These are phyloP conservation scores for Trichechus manatus DNA, from an alignment of 2,113 vertebrate species.

Conservation along the genomic window DNA sequence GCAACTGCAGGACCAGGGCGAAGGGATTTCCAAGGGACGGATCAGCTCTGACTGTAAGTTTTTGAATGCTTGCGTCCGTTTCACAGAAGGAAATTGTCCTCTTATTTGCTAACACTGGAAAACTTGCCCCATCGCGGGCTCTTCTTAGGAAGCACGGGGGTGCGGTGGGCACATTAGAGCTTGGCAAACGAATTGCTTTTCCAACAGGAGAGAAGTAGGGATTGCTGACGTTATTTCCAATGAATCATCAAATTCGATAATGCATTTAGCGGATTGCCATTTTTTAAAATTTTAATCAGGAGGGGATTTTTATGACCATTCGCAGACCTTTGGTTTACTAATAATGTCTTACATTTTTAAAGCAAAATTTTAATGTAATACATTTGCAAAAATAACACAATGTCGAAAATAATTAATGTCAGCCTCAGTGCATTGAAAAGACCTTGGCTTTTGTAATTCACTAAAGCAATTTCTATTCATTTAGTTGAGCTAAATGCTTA, in stretches of 20 bases:
- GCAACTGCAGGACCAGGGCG: slow-evolving; percentile 82
- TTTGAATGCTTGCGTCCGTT: slow-evolving; percentile 66
- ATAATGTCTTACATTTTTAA: slow-evolving; percentile 19
- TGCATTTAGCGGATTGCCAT: accelerated
- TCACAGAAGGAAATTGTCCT: slow-evolving; percentile 17
- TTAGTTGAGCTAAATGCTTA: slow-evolving; percentile 95
- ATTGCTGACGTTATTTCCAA: not conserved
- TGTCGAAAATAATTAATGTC: slow-evolving; percentile 85
- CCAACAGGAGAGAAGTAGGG: slow-evolving; percentile 31
- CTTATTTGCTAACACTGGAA: slow-evolving; percentile 16
- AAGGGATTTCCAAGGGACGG: slow-evolving; percentile 82
- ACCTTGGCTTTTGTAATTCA: slow-evolving; percentile 94
- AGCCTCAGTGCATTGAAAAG: slow-evolving; percentile 82
- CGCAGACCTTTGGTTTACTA: slow-evolving; percentile 65
- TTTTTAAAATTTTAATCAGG: not conserved
- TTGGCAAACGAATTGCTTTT: slow-evolving; percentile 52
- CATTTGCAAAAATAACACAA: slow-evolving; percentile 84
- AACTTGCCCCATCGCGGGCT: not conserved
- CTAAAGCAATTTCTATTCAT: slow-evolving; percentile 95
- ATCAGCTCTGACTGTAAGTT: slow-evolving; percentile 78
- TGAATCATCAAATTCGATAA: not conserved
- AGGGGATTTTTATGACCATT: not conserved
- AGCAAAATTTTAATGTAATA: slow-evolving; percentile 71
- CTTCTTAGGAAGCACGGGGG: not conserved
- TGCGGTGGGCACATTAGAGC: slow-evolving; percentile 31